Evolutionary conservation across 2,888 invertebrate species (phyloP), one percentile per base, ranked within the genome.

Genomic region (Laspeyria flexula): DNA sequence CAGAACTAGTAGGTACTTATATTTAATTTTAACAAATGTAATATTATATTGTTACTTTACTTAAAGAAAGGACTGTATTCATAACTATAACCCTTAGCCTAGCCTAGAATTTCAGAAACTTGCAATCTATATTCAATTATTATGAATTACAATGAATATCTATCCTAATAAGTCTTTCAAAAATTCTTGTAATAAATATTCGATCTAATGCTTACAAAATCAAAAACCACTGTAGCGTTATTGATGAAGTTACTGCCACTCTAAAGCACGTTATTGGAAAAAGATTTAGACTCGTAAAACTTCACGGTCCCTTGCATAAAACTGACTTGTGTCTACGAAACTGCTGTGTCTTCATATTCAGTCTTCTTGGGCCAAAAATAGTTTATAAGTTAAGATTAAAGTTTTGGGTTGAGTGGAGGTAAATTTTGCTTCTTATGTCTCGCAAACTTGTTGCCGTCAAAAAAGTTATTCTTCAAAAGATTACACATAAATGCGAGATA

Each of bases 261-360:
- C 53, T 43, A 45, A 55, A 59, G 13, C 10, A 45, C 55, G 59
- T 67, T 65, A 65, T 65, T 65, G 65, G 65, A 65, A 63, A 65
- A 55, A 59, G 64, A 67, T 64, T 65, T 64, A 35, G 50, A 34
- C 13, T 25, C 11, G 55, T 65, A 63, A 66, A 65, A 46, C 47
- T 45, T 48, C 34, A 59, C 42, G 63, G 52, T 55, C 43, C 29
- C 40, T 34, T 43, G 50, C 59, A 45, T 48, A 45, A 65, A 35
- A 66, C 47, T 50, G 53, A 53, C 33, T 50, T 30, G 44, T 40
- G 48, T 61, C 42, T 46, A 30, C 27, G 48, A 58, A 60, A 63
- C 34, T 43, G 50, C 52, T 63, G 48, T 6, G 31, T 45, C 34
- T 43, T 46, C 49, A 31, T 29, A 41, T 50, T 55, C 5, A 7